Conservation (phyloP, 2,797 vertebrate species). For the Tapera naevia region DNA sequence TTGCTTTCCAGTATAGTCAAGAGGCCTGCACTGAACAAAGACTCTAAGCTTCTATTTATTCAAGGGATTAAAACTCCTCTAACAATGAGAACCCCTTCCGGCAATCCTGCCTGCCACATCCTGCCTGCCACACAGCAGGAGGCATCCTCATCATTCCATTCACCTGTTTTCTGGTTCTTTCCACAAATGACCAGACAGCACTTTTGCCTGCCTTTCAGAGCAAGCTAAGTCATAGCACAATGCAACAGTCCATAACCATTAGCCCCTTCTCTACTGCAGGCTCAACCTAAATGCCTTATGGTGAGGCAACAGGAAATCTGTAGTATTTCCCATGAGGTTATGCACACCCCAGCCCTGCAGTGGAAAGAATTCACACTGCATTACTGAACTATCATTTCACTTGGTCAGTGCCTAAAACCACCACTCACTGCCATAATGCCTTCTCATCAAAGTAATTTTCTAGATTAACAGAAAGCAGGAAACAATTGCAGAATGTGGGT, state of each 20-base stretch:
- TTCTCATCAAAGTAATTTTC: background rate
- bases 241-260: background rate
- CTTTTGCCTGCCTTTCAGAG: background rate
- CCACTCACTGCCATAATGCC: background rate
- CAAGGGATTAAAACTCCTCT: background rate
- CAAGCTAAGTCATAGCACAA: background rate
- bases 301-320: background rate
- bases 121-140: background rate
- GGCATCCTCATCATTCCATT: background rate
- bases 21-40: background rate
- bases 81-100: background rate
- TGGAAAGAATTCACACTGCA: background rate
- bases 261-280: background rate
- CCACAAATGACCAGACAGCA: background rate
- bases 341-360: background rate
- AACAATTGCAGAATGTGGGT: background rate
- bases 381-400: background rate
- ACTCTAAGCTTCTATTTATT: background rate
- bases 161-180: background rate
- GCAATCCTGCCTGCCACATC: background rate
- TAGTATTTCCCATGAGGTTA: background rate
- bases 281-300: background rate
- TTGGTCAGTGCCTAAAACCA: background rate
- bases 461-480: background rate
- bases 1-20: background rate